Percentiles rank a stretch among this genome's conserved stretches.
Evolutionary conservation across 92 coral and sea anemone species (phyloP).

Genomic region (Epizoanthus rinbou): DNA sequence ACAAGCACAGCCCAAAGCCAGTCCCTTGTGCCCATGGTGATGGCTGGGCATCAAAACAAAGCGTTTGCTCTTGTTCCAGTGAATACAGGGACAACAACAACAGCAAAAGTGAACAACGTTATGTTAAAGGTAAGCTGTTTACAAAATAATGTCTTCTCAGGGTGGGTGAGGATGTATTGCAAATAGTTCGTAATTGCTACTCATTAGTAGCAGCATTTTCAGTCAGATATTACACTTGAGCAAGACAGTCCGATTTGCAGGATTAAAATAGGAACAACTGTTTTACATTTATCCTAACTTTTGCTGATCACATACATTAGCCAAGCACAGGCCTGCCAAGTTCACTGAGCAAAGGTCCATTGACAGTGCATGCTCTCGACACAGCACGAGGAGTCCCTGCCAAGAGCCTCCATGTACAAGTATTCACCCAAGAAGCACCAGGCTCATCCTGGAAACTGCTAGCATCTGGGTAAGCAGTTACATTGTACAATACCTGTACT

Average conservation of each 20-base stretch:
- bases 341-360: conserved; percentile 58
- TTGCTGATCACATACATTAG: neutral
- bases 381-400: conserved; percentile 80
- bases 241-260: no score
- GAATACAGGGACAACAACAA: conserved; percentile 29
- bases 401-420: conserved; percentile 72
- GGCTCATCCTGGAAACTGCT: conserved; percentile 71
- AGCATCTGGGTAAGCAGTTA: conserved; percentile 72
- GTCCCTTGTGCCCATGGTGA: conserved; percentile 14
- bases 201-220: no score
- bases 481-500: no score
- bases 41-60: conserved; percentile 40
- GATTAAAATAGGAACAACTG: no score
- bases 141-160: neutral
- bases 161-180: neutral
- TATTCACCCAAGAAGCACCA: conserved; percentile 66
- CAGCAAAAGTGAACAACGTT: neutral
- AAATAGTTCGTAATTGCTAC: no score
- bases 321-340: conserved; percentile 32
- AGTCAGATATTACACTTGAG: no score
- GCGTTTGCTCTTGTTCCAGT: conserved; percentile 41
- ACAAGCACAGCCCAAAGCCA: conserved; percentile 6
- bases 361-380: conserved; percentile 81
- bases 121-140: neutral
- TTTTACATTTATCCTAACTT: no score